phyloP scores from a whole-genome alignment of 1,140 invertebrate genomes.

The Danaus plexippus region DNA sequence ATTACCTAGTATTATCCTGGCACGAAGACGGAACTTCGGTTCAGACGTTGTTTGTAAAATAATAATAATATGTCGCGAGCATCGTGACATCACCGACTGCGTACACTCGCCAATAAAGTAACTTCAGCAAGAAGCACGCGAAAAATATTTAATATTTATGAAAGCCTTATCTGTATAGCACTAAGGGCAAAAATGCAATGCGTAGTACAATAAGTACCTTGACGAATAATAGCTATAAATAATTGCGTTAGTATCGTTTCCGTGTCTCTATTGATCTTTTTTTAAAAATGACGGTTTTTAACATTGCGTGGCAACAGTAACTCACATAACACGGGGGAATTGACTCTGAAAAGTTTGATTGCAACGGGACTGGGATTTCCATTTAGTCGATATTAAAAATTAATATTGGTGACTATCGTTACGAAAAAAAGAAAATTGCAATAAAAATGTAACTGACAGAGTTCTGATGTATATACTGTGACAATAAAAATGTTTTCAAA shows the following conservation, averaged over 20 bases:
- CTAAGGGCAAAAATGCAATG: conserved; percentile 10
- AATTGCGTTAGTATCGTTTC: conserved; percentile 31
- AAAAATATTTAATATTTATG: conserved; percentile 19
- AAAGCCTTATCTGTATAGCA: conserved; percentile 5
- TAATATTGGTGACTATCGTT: background rate
- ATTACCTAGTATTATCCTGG: conserved; percentile 29
- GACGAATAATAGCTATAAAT: conserved; percentile 31
- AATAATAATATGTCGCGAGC: conserved; percentile 27
- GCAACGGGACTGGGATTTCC: conserved; percentile 1
- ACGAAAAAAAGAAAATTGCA: too few species aligned
- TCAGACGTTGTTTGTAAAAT: conserved; percentile 17
- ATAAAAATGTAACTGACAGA: too few species aligned
- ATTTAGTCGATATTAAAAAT: background rate
- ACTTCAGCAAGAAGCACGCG: conserved; percentile 19
- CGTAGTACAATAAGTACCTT: conserved; percentile 9
- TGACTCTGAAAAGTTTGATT: too few species aligned
- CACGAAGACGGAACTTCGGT: conserved; percentile 29
- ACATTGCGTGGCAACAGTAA: conserved; percentile 28
- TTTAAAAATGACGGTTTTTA: conserved; percentile 22
- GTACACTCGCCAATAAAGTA: conserved; percentile 31
- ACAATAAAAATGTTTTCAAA: too few species aligned
- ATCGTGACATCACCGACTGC: conserved; percentile 28
- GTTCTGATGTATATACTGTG: too few species aligned
- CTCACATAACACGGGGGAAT: too few species aligned
- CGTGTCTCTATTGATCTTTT: conserved; percentile 41